Evolutionary conservation across 2,113 vertebrate genomes (phyloP).

Genomic region (Dipodomys merriami): DNA sequence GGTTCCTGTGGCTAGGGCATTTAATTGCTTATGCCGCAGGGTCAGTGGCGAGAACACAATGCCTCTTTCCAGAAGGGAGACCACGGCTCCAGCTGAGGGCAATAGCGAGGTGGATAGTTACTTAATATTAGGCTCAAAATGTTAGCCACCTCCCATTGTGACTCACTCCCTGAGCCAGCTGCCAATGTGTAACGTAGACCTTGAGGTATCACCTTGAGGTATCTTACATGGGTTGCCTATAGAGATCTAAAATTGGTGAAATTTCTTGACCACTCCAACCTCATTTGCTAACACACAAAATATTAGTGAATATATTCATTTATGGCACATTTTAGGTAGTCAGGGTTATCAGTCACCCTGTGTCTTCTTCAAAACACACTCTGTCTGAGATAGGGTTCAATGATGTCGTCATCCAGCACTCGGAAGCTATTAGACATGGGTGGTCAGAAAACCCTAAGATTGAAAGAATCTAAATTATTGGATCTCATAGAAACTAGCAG

Average conservation of each 20-base stretch:
- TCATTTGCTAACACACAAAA: neutral
- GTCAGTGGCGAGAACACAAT: neutral
- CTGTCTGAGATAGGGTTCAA: neutral
- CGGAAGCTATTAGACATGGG: neutral
- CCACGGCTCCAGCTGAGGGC: neutral
- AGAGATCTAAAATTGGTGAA: neutral
- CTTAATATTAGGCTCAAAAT: neutral
- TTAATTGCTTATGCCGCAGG: neutral
- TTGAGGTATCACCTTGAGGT: neutral
- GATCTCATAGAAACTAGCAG: neutral
- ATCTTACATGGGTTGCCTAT: neutral
- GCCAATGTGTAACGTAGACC: neutral
- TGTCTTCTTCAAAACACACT: neutral
- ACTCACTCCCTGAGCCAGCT: neutral
- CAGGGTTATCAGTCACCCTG: neutral
- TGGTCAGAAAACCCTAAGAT: neutral
- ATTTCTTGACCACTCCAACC: neutral
- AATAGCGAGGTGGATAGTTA: neutral
- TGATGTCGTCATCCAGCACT: neutral
- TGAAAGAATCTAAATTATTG: neutral
- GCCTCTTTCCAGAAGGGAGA: neutral
- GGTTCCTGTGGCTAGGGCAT: neutral
- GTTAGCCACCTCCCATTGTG: neutral
- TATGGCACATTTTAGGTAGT: neutral
- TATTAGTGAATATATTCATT: neutral